Conservation (phyloP, 1,140 invertebrate genomes). For the Lordiphosa mommai region DNA sequence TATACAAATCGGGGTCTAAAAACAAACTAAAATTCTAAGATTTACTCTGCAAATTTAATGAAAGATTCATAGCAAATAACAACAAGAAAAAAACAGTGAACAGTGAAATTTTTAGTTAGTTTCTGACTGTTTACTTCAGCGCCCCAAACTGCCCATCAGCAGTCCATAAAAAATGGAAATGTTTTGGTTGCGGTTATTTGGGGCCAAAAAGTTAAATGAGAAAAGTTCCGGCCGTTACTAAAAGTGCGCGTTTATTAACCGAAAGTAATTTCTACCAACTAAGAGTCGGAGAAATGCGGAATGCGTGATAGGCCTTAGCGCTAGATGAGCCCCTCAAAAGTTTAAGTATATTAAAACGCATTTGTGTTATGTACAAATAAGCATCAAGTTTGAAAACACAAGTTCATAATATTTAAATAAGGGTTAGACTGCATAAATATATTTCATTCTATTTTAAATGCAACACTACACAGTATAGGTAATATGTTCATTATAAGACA, state of each 20-base stretch:
- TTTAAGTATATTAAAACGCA: background rate
- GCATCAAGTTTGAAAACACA: background rate
- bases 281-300: constrained; percentile 5
- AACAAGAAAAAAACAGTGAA: constrained; percentile 14
- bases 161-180: constrained; percentile 53
- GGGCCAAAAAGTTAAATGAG: constrained; percentile 62
- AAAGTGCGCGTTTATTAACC: constrained; percentile 62
- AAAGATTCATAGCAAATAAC: constrained; percentile 47
- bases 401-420: background rate
- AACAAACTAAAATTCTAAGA: background rate
- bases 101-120: constrained; percentile 30
- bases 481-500: too few species aligned
- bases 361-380: background rate
- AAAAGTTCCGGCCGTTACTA: constrained; percentile 57
- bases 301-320: background rate
- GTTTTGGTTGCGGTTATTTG: constrained; percentile 27
- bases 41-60: constrained; percentile 37
- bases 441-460: background rate
- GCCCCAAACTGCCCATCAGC: constrained; percentile 40
- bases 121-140: constrained; percentile 17
- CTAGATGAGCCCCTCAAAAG: background rate
- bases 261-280: constrained; percentile 37
- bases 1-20: too few species aligned
- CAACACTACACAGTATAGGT: too few species aligned
- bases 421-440: background rate